Conservation (phyloP, 2,797 vertebrate genomes). For the Poecilia picta region DNA sequence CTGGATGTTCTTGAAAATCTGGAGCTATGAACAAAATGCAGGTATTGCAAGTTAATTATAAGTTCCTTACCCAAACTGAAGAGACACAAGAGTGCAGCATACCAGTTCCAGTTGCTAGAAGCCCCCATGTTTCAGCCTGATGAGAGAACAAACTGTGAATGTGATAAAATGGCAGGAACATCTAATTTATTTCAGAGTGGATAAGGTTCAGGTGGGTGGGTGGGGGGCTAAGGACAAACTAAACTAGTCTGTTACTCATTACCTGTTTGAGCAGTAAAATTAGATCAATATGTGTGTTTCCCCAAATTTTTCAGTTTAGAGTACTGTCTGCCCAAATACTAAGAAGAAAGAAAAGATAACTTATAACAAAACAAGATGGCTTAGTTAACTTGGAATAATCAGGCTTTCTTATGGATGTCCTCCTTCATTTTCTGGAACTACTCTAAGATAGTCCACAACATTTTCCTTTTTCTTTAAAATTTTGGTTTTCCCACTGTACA, state of each 20-base stretch:
- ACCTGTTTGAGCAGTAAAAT: conserved; percentile 53
- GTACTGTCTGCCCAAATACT: not conserved
- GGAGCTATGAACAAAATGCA: not conserved
- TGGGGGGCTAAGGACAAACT: conserved; percentile 5
- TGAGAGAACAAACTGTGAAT: conserved; percentile 12
- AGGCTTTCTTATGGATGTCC: not conserved
- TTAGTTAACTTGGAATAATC: not conserved
- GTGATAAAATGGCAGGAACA: not conserved
- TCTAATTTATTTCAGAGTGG: conserved; percentile 32
- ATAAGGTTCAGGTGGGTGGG: conserved; percentile 1
- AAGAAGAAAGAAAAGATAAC: not conserved
- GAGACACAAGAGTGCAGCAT: conserved; percentile 47
- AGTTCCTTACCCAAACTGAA: conserved; percentile 58
- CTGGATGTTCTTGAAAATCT: too few relatives aligned
- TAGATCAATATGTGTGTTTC: conserved; percentile 48
- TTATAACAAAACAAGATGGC: not conserved
- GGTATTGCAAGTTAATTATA: conserved; percentile 8
- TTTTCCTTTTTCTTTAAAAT: not conserved
- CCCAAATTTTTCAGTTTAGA: not conserved
- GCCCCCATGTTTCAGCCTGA: conserved; percentile 55
- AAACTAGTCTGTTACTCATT: conserved; percentile 58
- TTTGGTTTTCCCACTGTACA: conserved; percentile 8
- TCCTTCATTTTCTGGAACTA: not conserved
- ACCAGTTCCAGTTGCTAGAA: conserved; percentile 32
- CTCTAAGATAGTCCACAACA: not conserved